These are phyloP conservation scores for Melitaea athalia DNA, from an alignment of 2,888 invertebrate species.

Conservation along the genomic window DNA sequence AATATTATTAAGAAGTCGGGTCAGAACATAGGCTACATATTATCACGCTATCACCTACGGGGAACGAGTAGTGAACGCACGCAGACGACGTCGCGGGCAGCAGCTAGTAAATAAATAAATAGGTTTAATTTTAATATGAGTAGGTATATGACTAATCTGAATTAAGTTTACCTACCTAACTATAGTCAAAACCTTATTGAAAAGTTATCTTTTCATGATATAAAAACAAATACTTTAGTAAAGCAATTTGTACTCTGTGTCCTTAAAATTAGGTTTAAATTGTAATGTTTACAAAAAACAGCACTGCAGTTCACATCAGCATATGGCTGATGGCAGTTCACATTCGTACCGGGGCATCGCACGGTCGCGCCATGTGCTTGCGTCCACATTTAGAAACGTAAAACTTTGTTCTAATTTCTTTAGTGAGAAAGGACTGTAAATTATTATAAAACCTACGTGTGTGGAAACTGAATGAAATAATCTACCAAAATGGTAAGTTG, in stretches of 20 bases:
- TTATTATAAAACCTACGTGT: neutral
- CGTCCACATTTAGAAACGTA: neutral
- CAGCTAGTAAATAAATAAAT: no score
- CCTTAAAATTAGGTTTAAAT: neutral
- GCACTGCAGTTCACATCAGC: conserved; percentile 11
- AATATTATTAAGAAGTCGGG: no score
- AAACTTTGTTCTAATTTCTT: neutral
- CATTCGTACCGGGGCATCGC: conserved; percentile 27
- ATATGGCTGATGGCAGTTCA: conserved; percentile 26
- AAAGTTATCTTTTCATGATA: neutral
- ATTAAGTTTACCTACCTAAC: neutral
- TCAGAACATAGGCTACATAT: no score
- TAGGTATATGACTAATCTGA: neutral
- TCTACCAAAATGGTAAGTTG: neutral
- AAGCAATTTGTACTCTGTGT: neutral
- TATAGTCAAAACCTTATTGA: neutral
- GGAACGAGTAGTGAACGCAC: no score
- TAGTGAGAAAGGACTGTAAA: neutral
- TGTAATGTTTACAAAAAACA: neutral
- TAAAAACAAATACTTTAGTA: neutral
- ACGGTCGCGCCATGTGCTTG: conserved; percentile 30
- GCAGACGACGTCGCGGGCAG: no score
- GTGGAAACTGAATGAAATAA: neutral
- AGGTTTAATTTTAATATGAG: no score
- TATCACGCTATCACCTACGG: no score